Base-by-base conservation (phyloP, 2,797 vertebrate species). In the Malurus splendens region DNA sequence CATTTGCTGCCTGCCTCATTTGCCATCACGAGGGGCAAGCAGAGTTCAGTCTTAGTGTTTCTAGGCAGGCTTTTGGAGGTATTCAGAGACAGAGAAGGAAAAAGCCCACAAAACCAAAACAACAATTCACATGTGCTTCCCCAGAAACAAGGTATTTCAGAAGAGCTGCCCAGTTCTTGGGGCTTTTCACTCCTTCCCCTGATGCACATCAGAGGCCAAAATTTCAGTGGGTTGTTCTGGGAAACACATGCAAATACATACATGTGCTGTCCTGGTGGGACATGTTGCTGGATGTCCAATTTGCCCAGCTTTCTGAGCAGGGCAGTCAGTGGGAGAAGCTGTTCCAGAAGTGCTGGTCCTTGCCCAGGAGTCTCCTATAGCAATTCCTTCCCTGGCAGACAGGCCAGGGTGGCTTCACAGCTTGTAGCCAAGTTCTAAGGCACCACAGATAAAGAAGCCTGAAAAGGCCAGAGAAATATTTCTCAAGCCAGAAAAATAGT, bases 371-470 rank as follows among this genome's bases (percentile, higher is more conserved):
- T 78, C 60, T 95, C 90, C 92, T 87, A 67, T 20, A 86, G 87
- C 65, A 92, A 73, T 75, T 80, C 57, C 89, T 82, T 87, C 82
- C 82, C 81, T 66, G 70, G 67, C 81, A 51, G 44, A 67, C 6
- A 68, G 79, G 62, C 90, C 93, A 94, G 86, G 92, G 72, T 56
- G 54, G 74, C 82, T 97, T 97, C 97, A 97, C 95, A 96, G 95
- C 95, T 97, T 96, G 94, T 90, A 94, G 95, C 89, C 62, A 92
- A 96, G 94, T 94, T 90, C 91, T 92, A 94, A 95, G 95, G 93
- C 93, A 94, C 94, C 95, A 94, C 73, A 95, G 82, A n/a, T 90
- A 72, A 95, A 93, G 90, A 92, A 91, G 87, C 75, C 87, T 92
- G 67, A 39, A 87, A 70, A 78, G 89, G 82, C 91, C 81, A 83